Percentiles rank a stretch among this genome's conserved stretches.
These are phyloP conservation scores for Silurus aristotelis DNA, from an alignment of 2,797 vertebrate genomes.

Conservation along the genomic window DNA sequence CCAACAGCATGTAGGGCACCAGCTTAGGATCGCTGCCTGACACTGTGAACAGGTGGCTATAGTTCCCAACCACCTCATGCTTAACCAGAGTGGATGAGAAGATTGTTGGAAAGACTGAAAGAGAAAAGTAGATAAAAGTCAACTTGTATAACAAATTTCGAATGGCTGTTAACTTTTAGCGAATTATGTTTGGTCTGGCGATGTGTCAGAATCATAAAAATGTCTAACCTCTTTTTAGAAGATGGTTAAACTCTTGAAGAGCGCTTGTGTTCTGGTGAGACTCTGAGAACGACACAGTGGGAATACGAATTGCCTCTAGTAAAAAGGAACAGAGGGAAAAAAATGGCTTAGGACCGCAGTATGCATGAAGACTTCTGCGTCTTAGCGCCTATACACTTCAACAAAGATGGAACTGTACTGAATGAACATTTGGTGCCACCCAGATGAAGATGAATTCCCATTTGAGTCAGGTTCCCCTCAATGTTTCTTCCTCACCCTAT, in stretches of 20 bases:
- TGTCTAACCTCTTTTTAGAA: conserved; percentile 80
- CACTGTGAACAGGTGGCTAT: conserved; percentile 90
- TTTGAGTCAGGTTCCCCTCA: too few relatives aligned
- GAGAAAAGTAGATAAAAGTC: not conserved
- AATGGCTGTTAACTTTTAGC: not conserved
- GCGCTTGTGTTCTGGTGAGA: conserved; percentile 79
- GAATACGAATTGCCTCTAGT: conserved; percentile 86
- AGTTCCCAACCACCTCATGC: conserved; percentile 84
- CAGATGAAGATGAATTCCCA: too few relatives aligned
- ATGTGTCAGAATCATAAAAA: not conserved
- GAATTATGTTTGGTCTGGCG: not conserved
- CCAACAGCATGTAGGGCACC: conserved; percentile 87
- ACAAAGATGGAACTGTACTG: too few relatives aligned
- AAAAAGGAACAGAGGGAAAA: conserved; percentile 5
- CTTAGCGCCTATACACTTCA: too few relatives aligned
- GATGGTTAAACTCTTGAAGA: conserved; percentile 77
- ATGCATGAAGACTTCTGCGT: too few relatives aligned
- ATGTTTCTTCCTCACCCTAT: too few relatives aligned
- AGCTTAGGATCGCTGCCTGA: conserved; percentile 77
- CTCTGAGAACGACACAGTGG: conserved; percentile 81
- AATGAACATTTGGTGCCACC: too few relatives aligned
- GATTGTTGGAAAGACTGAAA: conserved; percentile 85
- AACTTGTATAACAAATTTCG: not conserved
- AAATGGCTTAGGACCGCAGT: too few relatives aligned
- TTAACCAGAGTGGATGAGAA: conserved; percentile 84